A percentile compares a stretch with the other conserved stretches of the same genome.
phyloP scores from a whole-genome alignment of 2,113 vertebrate species.

The Cyprinodon variegatus region DNA sequence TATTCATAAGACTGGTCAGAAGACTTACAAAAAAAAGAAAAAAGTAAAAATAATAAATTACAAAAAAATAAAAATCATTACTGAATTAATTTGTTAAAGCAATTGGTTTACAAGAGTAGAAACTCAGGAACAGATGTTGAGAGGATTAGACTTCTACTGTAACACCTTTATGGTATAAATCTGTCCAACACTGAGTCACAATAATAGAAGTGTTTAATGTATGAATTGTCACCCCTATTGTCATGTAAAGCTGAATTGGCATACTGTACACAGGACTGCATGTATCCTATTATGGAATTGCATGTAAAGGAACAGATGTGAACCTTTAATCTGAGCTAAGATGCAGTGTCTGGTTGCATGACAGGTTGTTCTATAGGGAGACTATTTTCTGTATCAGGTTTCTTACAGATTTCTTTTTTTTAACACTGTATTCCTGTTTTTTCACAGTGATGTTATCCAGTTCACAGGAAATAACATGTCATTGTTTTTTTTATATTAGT shows the following conservation, averaged over 20 bases:
- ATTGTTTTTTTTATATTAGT: slow-evolving; percentile 36
- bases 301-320: slow-evolving; percentile 3
- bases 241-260: not conserved
- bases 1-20: too few relatives aligned
- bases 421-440: slow-evolving; percentile 41
- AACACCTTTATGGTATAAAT: not conserved
- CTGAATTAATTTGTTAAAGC: too few relatives aligned
- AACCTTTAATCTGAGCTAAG: slow-evolving; percentile 3
- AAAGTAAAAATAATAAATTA: too few relatives aligned
- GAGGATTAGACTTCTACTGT: not conserved
- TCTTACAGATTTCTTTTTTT: slow-evolving; percentile 29
- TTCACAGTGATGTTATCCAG: slow-evolving; percentile 43
- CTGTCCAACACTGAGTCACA: not conserved
- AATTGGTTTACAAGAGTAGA: too few relatives aligned
- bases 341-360: slow-evolving; percentile 6
- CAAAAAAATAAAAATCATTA: too few relatives aligned
- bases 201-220: not conserved
- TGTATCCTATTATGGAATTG: not conserved
- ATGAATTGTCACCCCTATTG: not conserved
- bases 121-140: too few relatives aligned
- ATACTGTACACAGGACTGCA: not conserved
- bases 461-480: slow-evolving; percentile 61
- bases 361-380: slow-evolving; percentile 17
- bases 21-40: too few relatives aligned
- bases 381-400: slow-evolving; percentile 49